phyloP scores from a whole-genome alignment of 2,888 invertebrate genomes.

The Slavum lentiscoides region DNA sequence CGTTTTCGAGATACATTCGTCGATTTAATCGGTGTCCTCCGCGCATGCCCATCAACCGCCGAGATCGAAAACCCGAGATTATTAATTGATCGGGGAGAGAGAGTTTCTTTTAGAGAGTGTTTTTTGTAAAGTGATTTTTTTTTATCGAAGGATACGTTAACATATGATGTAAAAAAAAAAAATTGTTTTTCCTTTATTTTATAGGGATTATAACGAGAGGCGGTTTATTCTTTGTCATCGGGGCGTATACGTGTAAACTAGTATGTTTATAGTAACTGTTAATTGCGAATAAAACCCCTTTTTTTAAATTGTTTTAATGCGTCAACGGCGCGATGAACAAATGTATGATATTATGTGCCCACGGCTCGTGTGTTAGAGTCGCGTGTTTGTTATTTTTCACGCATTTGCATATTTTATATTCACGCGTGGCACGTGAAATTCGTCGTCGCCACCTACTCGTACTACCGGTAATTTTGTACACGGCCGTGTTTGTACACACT shows the following conservation, averaged over 20 bases:
- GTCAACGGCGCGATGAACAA: not conserved
- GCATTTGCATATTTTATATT: constrained; percentile 29
- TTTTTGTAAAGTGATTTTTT: no score
- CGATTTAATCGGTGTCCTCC: not conserved
- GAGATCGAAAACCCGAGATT: no score
- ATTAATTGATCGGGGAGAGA: not conserved
- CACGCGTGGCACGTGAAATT: not conserved
- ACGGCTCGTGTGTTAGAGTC: no score
- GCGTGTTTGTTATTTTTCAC: constrained; percentile 34
- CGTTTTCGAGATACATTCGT: not conserved
- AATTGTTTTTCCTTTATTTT: no score
- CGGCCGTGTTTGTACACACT: no score
- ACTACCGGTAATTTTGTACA: not conserved
- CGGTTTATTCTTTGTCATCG: no score
- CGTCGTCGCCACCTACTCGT: no score
- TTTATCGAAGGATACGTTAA: no score
- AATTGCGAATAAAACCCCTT: constrained; percentile 14
- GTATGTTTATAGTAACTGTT: constrained; percentile 2
- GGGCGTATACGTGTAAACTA: no score
- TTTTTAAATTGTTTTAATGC: not conserved
- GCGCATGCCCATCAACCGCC: not conserved
- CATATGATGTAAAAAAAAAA: no score
- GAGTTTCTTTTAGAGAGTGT: no score
- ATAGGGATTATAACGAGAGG: no score
- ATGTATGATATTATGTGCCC: not conserved